Percentiles rank a stretch among this genome's conserved stretches.
Evolutionary conservation across 30 jellyfish, hydroid and myxozoan species (phyloP).

Genomic region (Aurelia sp.): DNA sequence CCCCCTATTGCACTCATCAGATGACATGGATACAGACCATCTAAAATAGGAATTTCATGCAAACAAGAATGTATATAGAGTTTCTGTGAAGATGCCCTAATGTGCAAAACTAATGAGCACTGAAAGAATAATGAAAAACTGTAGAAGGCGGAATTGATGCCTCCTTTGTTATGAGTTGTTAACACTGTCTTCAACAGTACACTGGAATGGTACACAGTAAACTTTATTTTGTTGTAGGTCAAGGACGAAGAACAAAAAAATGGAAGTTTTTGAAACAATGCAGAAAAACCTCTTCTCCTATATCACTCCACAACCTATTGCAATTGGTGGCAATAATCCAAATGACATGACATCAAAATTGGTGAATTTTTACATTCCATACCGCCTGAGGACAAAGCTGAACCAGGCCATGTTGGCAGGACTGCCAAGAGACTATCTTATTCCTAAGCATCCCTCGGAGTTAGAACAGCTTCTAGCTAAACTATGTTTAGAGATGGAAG

Average conservation of each 20-base stretch:
- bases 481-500: constrained; percentile 75
- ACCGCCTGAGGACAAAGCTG: constrained; percentile 61
- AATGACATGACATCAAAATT: constrained; percentile 27
- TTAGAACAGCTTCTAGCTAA: constrained; percentile 56
- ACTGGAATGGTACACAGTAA: background rate
- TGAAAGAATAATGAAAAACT: too few relatives aligned
- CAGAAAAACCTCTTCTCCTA: constrained; percentile 39
- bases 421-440: constrained; percentile 70
- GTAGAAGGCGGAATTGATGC: too few relatives aligned
- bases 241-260: constrained; percentile 61
- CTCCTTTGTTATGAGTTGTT: too few relatives aligned
- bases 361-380: constrained; percentile 73
- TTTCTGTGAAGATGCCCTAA: background rate
- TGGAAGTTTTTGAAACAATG: constrained; percentile 42
- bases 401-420: constrained; percentile 72
- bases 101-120: too few relatives aligned
- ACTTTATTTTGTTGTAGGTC: constrained; percentile 27
- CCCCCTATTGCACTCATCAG: background rate
- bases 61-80: too few relatives aligned
- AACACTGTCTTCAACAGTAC: too few relatives aligned
- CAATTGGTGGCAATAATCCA: constrained; percentile 3
- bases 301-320: background rate
- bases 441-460: constrained; percentile 66
- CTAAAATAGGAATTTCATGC: too few relatives aligned
- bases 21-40: background rate